Evolutionary conservation across 2,888 invertebrate species (phyloP).

Genomic region (Dioctria rufipes): DNA sequence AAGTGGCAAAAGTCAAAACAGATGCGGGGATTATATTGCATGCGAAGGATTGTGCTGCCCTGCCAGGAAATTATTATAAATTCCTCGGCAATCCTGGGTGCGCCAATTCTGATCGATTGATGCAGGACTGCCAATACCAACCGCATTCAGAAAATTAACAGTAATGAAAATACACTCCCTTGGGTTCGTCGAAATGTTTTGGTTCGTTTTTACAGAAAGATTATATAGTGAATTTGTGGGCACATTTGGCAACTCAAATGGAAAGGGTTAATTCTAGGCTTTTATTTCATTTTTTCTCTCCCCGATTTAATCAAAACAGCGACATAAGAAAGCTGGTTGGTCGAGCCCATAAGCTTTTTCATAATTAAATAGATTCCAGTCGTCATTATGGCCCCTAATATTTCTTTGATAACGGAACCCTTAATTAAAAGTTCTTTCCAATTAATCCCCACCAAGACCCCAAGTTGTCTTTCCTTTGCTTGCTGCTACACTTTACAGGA

Average conservation of each 20-base stretch:
- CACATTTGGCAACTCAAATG: not conserved
- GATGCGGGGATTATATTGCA: constrained; percentile 22
- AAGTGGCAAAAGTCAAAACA: constrained; percentile 42
- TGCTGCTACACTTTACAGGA: not conserved
- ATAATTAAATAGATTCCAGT: constrained; percentile 38
- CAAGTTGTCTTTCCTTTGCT: not conserved
- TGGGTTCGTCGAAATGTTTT: constrained; percentile 16
- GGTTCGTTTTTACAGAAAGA: constrained; percentile 11
- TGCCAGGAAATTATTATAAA: constrained; percentile 26
- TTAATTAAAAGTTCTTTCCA: constrained; percentile 43
- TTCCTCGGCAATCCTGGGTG: constrained; percentile 27
- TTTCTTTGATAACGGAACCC: constrained; percentile 30
- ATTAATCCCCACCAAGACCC: constrained; percentile 2
- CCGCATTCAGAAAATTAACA: constrained; percentile 38
- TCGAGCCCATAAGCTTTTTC: constrained; percentile 14
- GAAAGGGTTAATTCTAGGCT: not conserved
- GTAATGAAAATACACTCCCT: constrained; percentile 40
- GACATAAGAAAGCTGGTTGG: not conserved
- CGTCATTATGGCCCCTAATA: constrained; percentile 26
- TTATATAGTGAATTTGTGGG: not conserved
- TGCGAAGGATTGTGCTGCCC: constrained; percentile 12
- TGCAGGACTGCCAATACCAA: constrained; percentile 22
- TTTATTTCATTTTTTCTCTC: not conserved
- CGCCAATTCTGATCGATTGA: constrained; percentile 38
- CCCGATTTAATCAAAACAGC: not conserved